Conservation (phyloP, 2,888 invertebrate species). For the Temnothorax ravouxi region DNA sequence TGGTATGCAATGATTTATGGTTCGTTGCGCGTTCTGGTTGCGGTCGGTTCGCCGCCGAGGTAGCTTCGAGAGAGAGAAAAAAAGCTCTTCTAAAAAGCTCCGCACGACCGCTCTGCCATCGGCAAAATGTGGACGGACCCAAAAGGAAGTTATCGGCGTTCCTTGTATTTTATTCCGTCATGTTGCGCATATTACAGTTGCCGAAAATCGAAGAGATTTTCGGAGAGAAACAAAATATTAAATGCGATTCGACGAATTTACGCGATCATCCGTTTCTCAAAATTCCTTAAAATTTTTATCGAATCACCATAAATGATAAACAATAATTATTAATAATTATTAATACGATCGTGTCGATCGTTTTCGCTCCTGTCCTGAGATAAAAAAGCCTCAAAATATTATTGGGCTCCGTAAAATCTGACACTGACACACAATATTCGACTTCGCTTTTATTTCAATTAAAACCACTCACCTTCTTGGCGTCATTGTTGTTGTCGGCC, state of each 20-base stretch:
- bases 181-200: neutral
- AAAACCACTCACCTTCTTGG: slow-evolving; percentile 93
- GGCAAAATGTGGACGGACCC: slow-evolving; percentile 23
- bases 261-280: neutral
- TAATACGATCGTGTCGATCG: neutral
- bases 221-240: neutral
- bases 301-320: neutral
- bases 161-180: slow-evolving; percentile 40
- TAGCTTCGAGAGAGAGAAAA: slow-evolving; percentile 16
- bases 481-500: slow-evolving; percentile 97
- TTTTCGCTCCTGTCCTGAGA: neutral
- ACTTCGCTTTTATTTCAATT: neutral
- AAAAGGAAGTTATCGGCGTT: slow-evolving; percentile 59
- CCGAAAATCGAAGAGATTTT: slow-evolving; percentile 41
- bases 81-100: slow-evolving; percentile 44
- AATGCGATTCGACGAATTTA: neutral
- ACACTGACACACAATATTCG: neutral
- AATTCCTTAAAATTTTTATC: neutral
- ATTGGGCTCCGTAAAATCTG: neutral
- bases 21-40: slow-evolving; percentile 56
- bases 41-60: slow-evolving; percentile 42
- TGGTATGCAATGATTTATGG: slow-evolving; percentile 58
- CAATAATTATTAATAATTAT: neutral
- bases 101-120: slow-evolving; percentile 40
- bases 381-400: neutral